Conservation (phyloP, 2,797 vertebrate species). For the Lagodon rhomboides region DNA sequence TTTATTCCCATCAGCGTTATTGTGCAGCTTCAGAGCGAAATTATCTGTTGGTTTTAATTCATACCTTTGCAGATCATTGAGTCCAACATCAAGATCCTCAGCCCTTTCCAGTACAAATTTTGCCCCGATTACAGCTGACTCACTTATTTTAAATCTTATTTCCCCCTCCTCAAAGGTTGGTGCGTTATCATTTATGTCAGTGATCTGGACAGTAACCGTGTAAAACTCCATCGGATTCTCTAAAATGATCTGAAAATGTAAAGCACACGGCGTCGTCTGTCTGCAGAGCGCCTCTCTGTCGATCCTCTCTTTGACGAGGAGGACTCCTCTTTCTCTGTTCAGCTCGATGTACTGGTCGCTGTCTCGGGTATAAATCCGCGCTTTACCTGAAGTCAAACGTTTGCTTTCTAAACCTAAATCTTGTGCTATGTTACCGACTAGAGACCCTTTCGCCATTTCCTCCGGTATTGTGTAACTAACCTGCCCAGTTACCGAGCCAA, state of each 20-base stretch:
- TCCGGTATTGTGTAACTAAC: constrained; percentile 90
- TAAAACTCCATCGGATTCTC: constrained; percentile 91
- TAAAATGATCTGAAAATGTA: constrained; percentile 89
- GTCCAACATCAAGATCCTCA: constrained; percentile 83
- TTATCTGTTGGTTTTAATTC: constrained; percentile 66
- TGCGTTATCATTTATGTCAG: constrained; percentile 77
- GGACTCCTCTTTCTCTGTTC: constrained; percentile 86
- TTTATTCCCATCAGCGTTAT: constrained; percentile 55
- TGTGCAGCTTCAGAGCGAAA: constrained; percentile 69
- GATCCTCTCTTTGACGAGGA: constrained; percentile 88
- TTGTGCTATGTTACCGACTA: constrained; percentile 73
- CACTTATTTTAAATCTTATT: constrained; percentile 79
- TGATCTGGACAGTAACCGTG: constrained; percentile 82
- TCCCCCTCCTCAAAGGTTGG: constrained; percentile 70
- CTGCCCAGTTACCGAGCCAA: constrained; percentile 75
- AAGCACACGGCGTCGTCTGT: constrained; percentile 82
- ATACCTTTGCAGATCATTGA: constrained; percentile 73
- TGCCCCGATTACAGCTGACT: constrained; percentile 70
- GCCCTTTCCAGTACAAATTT: constrained; percentile 81
- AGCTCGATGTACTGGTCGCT: constrained; percentile 86
- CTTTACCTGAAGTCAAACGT: constrained; percentile 81
- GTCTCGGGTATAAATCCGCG: constrained; percentile 80
- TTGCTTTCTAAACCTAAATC: constrained; percentile 79
- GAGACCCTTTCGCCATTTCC: constrained; percentile 85
- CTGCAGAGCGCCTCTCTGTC: constrained; percentile 90